Conservation (phyloP, 1,140 invertebrate species). For the Procambarus virginalis region DNA sequence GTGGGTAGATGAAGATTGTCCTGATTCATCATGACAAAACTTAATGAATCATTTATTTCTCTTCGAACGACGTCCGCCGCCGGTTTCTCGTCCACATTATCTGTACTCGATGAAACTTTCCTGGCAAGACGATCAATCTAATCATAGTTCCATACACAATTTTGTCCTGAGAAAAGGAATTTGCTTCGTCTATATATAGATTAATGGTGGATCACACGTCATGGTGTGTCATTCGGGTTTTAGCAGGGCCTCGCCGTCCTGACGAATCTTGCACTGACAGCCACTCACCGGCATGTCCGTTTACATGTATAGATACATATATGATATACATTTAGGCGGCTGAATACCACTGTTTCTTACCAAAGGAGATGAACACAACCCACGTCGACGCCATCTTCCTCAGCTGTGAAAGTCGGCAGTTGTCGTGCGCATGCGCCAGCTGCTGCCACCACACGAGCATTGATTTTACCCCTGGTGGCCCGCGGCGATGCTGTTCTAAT, state of each 20-base stretch:
- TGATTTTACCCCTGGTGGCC: not conserved
- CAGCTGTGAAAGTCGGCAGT: constrained; percentile 32
- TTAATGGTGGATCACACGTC: not conserved
- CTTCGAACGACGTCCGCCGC: no score
- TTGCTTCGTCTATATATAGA: no score
- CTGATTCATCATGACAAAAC: no score
- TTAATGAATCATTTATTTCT: no score
- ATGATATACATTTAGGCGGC: not conserved
- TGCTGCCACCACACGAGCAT: constrained; percentile 31
- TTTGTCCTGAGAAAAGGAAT: no score
- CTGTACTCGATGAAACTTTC: no score
- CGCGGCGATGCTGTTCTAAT: no score
- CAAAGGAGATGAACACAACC: constrained; percentile 24
- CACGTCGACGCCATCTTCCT: constrained; percentile 31
- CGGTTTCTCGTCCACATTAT: no score
- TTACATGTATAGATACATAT: not conserved
- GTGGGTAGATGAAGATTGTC: no score
- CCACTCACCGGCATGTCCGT: not conserved
- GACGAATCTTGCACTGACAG: not conserved
- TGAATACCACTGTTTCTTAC: not conserved
- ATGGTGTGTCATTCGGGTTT: not conserved
- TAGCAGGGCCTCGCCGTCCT: not conserved
- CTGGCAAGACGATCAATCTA: no score
- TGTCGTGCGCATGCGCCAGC: constrained; percentile 15
- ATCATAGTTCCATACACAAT: no score